Evolutionary conservation across 2,797 vertebrate genomes (phyloP).

Genomic region (Xenopus petersii): DNA sequence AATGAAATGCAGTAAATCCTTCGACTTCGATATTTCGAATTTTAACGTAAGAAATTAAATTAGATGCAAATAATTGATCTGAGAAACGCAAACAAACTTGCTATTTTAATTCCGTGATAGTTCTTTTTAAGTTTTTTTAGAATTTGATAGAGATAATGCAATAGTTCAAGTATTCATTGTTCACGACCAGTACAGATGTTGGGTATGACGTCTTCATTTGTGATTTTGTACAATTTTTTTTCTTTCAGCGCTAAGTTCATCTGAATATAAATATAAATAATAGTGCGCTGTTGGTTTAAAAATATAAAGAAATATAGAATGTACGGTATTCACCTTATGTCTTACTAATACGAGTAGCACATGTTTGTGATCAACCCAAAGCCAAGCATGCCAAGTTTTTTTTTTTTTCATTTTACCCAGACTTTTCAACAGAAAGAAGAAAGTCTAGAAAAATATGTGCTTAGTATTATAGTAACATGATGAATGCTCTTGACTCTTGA

Average conservation of each 20-base stretch:
- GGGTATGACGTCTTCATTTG: slow-evolving; percentile 26
- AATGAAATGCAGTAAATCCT: too few relatives aligned
- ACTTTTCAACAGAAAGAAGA: slow-evolving; percentile 3
- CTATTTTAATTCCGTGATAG: too few relatives aligned
- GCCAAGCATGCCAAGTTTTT: background rate
- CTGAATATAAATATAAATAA: slow-evolving; percentile 1
- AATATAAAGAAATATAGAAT: slow-evolving; percentile 10
- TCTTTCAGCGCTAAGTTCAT: background rate
- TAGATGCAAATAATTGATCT: too few relatives aligned
- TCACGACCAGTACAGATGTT: slow-evolving; percentile 41
- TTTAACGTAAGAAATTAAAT: too few relatives aligned
- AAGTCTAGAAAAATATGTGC: slow-evolving; percentile 17
- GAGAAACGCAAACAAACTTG: too few relatives aligned
- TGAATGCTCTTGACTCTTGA: slow-evolving; percentile 13
- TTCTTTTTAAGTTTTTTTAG: too few relatives aligned
- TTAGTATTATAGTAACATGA: slow-evolving; percentile 5
- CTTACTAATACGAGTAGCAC: slow-evolving; percentile 17
- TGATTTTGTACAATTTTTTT: background rate
- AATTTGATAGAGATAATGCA: slow-evolving; percentile 2
- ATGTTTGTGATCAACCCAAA: slow-evolving; percentile 20
- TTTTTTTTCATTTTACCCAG: background rate
- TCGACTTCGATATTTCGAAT: too few relatives aligned
- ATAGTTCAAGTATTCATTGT: slow-evolving; percentile 23
- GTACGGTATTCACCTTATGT: slow-evolving; percentile 7
- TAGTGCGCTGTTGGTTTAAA: slow-evolving; percentile 1